Conservation (phyloP, 2,797 vertebrate genomes). For the Tapirus indicus region DNA sequence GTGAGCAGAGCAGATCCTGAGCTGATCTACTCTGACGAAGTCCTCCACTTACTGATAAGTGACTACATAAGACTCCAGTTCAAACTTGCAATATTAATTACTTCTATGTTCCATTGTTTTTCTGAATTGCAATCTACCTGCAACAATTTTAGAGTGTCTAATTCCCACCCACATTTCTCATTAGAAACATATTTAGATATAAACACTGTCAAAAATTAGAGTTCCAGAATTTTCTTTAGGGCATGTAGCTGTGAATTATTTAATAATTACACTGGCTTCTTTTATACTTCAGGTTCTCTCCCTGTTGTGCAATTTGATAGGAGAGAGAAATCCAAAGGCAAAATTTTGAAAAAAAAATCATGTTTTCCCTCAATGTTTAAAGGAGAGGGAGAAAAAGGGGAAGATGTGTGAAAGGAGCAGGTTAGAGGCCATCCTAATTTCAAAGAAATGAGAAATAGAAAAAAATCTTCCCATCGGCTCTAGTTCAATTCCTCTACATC, state of each 20-base stretch:
- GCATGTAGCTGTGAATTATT: background rate
- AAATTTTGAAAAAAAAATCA: slow-evolving; percentile 51
- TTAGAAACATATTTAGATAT: background rate
- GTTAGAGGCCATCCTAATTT: background rate
- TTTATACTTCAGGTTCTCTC: background rate
- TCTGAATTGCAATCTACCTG: background rate
- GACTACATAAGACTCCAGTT: background rate
- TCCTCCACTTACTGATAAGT: background rate
- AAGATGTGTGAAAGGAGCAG: background rate
- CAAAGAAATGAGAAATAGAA: slow-evolving; percentile 55
- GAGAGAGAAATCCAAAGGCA: background rate
- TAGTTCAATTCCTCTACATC: background rate
- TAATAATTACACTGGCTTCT: slow-evolving; percentile 35
- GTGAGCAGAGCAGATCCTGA: background rate
- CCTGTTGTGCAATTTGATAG: background rate
- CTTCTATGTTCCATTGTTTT: background rate
- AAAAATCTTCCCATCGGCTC: background rate
- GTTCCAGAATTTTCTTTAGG: background rate
- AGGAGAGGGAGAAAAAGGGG: background rate
- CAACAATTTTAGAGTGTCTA: background rate
- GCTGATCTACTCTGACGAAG: background rate
- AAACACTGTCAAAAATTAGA: background rate
- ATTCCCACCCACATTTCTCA: background rate
- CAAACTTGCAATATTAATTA: background rate
- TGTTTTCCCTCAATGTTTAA: slow-evolving; percentile 1